phyloP scores from a whole-genome alignment of 2,113 vertebrate species.

The Trogon surrucura region DNA sequence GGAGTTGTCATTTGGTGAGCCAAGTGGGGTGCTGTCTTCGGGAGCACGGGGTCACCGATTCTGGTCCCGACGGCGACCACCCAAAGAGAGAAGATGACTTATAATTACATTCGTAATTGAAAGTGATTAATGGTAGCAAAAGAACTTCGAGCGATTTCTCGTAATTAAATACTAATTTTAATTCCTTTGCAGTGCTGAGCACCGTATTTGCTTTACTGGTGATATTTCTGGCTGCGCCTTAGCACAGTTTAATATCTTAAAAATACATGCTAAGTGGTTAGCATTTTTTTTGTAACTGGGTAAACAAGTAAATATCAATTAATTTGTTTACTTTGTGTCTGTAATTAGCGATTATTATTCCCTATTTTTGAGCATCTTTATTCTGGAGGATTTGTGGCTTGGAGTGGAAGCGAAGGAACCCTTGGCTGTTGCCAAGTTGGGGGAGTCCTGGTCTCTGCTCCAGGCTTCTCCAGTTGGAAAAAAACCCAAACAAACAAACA shows the following conservation, averaged over 20 bases:
- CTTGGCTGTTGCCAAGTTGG: neutral
- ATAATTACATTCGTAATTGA: slow-evolving; percentile 72
- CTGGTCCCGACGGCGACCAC: slow-evolving; percentile 56
- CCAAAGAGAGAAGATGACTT: slow-evolving; percentile 70
- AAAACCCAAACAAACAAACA: neutral
- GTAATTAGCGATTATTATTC: slow-evolving; percentile 33
- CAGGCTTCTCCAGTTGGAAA: neutral
- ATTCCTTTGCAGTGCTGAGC: slow-evolving; percentile 66
- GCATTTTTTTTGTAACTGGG: neutral
- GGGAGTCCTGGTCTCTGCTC: neutral
- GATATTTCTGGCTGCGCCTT: slow-evolving; percentile 66
- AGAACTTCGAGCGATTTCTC: slow-evolving; percentile 73
- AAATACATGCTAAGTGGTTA: slow-evolving; percentile 68
- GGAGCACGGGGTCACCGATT: neutral
- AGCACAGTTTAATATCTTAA: slow-evolving; percentile 22
- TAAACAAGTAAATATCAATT: slow-evolving; percentile 68
- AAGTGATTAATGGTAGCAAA: slow-evolving; percentile 74
- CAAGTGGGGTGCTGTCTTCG: neutral
- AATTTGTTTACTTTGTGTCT: slow-evolving; percentile 56
- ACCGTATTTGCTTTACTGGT: slow-evolving; percentile 67
- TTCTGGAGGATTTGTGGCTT: neutral
- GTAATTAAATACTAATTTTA: slow-evolving; percentile 74
- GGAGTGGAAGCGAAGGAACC: neutral
- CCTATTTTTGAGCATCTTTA: neutral
- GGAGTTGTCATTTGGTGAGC: neutral